Evolutionary conservation across 2,113 vertebrate genomes (phyloP).

Genomic region (Polypterus bichir): DNA sequence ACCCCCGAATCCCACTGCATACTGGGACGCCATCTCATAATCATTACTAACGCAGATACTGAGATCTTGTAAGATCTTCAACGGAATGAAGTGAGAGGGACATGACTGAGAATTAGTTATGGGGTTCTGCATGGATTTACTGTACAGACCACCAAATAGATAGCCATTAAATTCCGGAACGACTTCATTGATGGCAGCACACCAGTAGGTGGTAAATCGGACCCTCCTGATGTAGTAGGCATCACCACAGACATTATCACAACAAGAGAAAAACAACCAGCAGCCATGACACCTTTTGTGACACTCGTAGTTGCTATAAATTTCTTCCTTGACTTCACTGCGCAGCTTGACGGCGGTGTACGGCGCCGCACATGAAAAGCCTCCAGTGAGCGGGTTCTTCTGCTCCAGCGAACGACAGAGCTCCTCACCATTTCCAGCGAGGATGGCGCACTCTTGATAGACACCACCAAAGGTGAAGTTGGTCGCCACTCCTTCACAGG

Average conservation of each 20-base stretch:
- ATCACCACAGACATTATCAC: conserved; percentile 46
- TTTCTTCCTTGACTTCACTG: conserved; percentile 52
- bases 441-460: conserved; percentile 53
- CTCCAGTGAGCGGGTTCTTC: conserved; percentile 63
- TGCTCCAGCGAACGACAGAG: conserved; percentile 57
- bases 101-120: conserved; percentile 64
- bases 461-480: conserved; percentile 79
- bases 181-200: conserved; percentile 11
- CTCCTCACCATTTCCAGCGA: conserved; percentile 19
- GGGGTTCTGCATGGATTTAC: conserved; percentile 45
- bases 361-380: conserved; percentile 46
- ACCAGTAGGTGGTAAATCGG: conserved; percentile 64
- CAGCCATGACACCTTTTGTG: conserved; percentile 16
- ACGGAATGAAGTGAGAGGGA: conserved; percentile 40
- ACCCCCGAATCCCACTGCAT: conserved; percentile 66
- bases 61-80: conserved; percentile 55
- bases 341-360: conserved; percentile 49
- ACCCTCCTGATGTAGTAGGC: conserved; percentile 48
- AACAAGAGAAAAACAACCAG: conserved; percentile 36
- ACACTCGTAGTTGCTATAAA: conserved; percentile 59
- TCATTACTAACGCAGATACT: conserved; percentile 64
- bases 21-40: conserved; percentile 44
- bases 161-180: conserved; percentile 39
- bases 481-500: conserved; percentile 50
- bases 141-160: conserved; percentile 77